phyloP scores from a whole-genome alignment of 2,113 vertebrate genomes.

The Macheiramphus alcinus region DNA sequence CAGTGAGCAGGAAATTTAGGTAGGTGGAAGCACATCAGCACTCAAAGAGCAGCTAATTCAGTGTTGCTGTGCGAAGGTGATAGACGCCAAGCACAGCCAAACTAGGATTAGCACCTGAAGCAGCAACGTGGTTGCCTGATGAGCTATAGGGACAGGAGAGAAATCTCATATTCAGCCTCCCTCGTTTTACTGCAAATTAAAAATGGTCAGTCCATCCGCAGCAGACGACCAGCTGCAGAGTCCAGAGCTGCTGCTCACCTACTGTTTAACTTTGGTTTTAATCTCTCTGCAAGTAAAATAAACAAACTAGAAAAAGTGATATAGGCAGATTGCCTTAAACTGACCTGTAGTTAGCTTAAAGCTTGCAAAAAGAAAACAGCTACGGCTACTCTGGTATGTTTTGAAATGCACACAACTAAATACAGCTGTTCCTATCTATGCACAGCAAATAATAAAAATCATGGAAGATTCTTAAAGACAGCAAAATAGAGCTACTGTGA shows the following conservation, averaged over 20 bases:
- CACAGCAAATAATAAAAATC: not conserved
- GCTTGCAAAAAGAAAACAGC: not conserved
- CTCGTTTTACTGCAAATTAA: not conserved
- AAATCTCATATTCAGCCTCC: not conserved
- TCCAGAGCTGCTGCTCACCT: not conserved
- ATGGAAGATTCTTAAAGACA: not conserved
- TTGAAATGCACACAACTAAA: not conserved
- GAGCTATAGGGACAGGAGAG: not conserved
- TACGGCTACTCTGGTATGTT: not conserved
- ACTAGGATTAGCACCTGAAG: not conserved
- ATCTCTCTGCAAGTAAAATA: not conserved
- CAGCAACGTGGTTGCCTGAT: not conserved
- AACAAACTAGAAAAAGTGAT: not conserved
- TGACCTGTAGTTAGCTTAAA: not conserved
- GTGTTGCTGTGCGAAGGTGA: not conserved
- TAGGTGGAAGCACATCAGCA: not conserved
- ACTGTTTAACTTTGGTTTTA: not conserved
- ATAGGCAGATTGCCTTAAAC: not conserved
- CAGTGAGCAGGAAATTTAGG: not conserved
- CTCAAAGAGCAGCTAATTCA: not conserved
- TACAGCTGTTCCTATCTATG: not conserved
- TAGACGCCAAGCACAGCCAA: not conserved
- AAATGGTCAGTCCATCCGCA: not conserved
- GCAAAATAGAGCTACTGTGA: not conserved
- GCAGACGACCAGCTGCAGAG: not conserved